Evolutionary conservation across 2,888 invertebrate genomes (phyloP).

Genomic region (Leptura quadrifasciata): DNA sequence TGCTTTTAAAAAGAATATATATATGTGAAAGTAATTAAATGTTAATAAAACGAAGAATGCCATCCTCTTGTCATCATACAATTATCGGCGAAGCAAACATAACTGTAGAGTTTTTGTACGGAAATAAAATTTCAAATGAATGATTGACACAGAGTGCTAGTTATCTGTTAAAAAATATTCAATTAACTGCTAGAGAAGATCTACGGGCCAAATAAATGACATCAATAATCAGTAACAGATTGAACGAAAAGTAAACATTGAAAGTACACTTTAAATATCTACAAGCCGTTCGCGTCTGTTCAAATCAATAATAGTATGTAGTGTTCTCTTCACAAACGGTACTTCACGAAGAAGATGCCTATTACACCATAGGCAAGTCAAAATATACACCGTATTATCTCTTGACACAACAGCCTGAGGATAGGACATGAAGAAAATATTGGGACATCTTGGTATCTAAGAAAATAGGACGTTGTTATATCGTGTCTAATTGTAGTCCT

Average conservation of each 20-base stretch:
- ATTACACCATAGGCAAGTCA: too few relatives aligned
- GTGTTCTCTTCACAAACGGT: too few relatives aligned
- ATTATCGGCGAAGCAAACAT: not conserved
- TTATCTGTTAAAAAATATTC: not conserved
- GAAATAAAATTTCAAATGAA: not conserved
- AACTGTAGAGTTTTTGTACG: slow-evolving; percentile 3
- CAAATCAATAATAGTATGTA: too few relatives aligned
- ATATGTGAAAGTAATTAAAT: not conserved
- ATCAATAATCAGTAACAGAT: not conserved
- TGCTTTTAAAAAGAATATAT: too few relatives aligned
- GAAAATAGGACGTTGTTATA: too few relatives aligned
- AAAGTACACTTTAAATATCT: not conserved
- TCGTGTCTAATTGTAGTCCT: too few relatives aligned
- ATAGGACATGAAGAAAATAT: too few relatives aligned
- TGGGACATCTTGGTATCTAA: too few relatives aligned
- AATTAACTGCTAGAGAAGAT: not conserved
- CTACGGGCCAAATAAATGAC: not conserved
- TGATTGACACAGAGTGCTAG: not conserved
- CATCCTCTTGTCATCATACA: not conserved
- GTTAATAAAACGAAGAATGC: not conserved
- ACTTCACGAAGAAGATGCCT: too few relatives aligned
- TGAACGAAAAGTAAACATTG: not conserved
- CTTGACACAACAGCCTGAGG: too few relatives aligned
- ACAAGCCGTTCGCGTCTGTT: not conserved
- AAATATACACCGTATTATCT: too few relatives aligned